Evolutionary conservation across 2,888 invertebrate genomes (phyloP).

Genomic region (Parnassius smintheus): DNA sequence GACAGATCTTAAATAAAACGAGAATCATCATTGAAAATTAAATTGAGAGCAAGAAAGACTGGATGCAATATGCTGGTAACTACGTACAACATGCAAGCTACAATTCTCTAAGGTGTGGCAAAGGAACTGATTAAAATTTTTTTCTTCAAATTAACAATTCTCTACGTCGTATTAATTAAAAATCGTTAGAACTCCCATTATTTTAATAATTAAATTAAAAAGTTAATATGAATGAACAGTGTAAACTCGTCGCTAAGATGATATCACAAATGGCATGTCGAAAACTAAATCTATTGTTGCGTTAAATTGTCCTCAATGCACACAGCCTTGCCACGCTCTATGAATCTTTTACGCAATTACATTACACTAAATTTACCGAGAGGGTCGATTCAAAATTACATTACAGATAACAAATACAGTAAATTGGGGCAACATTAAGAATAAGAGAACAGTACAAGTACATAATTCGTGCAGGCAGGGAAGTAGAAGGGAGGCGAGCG

Average conservation of each 20-base stretch:
- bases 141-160: constrained; percentile 57
- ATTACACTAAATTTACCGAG: constrained; percentile 79
- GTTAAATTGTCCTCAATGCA: constrained; percentile 83
- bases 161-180: constrained; percentile 61
- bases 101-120: constrained; percentile 81
- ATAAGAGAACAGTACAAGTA: constrained; percentile 70
- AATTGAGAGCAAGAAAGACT: constrained; percentile 44
- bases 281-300: constrained; percentile 76
- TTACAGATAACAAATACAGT: constrained; percentile 75
- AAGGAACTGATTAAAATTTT: constrained; percentile 76
- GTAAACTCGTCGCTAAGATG: constrained; percentile 69
- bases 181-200: constrained; percentile 57
- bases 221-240: constrained; percentile 69
- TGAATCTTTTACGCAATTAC: constrained; percentile 74
- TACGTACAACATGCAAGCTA: constrained; percentile 69
- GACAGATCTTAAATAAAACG: constrained; percentile 51
- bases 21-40: constrained; percentile 45
- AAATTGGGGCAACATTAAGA: constrained; percentile 74
- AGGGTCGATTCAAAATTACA: constrained; percentile 75
- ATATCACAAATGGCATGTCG: constrained; percentile 70
- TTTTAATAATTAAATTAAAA: constrained; percentile 59
- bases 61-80: constrained; percentile 57
- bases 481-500: constrained; percentile 53
- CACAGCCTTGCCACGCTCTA: constrained; percentile 88
- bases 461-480: constrained; percentile 75